phyloP scores from a whole-genome alignment of 1,140 invertebrate genomes.

The Trachymyrmex septentrionalis region DNA sequence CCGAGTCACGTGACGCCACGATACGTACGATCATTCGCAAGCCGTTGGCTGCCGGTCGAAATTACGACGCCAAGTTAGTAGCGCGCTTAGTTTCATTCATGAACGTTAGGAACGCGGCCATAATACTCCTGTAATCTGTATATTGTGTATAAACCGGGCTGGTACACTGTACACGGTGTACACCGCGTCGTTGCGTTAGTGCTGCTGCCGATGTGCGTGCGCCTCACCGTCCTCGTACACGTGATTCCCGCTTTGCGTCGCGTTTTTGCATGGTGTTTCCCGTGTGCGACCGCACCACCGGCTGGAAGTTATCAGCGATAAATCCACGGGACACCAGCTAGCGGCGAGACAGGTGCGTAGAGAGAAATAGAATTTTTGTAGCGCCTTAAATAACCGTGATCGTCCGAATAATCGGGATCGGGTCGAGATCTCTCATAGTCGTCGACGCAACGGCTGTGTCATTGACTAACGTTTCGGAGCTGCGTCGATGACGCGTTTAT shows the following conservation, averaged over 20 bases:
- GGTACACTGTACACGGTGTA: conserved; percentile 34
- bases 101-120: conserved; percentile 80
- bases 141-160: conserved; percentile 80
- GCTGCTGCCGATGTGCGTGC: conserved; percentile 83
- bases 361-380: neutral
- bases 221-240: conserved; percentile 74
- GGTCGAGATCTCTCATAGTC: neutral
- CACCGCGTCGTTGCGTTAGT: conserved; percentile 73
- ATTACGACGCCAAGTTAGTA: conserved; percentile 75
- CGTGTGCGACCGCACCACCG: conserved; percentile 67
- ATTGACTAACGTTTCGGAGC: neutral
- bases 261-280: conserved; percentile 75
- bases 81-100: conserved; percentile 85
- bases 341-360: conserved; percentile 63
- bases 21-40: conserved; percentile 33
- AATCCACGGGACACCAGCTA: conserved; percentile 10
- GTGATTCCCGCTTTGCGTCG: conserved; percentile 77
- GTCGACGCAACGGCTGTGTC: neutral
- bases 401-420: neutral
- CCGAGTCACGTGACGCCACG: conserved; percentile 20
- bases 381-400: neutral
- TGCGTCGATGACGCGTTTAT: conserved; percentile 17
- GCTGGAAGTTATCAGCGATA: conserved; percentile 37
- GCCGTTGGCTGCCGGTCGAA: conserved; percentile 70
- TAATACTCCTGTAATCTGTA: conserved; percentile 84